Base-by-base conservation (phyloP, 2,113 vertebrate species). In the Poeciliopsis retropinna region DNA sequence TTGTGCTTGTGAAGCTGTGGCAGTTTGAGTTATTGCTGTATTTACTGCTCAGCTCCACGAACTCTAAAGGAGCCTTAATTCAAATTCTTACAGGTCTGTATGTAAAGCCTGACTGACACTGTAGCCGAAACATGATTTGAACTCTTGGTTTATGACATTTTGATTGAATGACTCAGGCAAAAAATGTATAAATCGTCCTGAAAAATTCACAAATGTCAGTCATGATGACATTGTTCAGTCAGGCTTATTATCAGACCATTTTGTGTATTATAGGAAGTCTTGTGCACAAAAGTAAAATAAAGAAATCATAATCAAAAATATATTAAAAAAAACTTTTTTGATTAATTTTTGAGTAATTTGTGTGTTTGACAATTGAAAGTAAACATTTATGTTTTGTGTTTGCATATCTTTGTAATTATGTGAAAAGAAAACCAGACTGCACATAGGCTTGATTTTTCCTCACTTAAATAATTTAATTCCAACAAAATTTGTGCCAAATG, bases 301-400 rank as follows among this genome's bases (percentile, higher is more conserved):
- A 25, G 11, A 64, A n/a, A 63, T 63, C 11, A 6, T 3, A 47
- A 71, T 41, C 47, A 30, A 7, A 74, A 41, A 74, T 0, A 47
- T 29, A 8, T 8, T 70, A 54, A 57, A 76, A 60, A 54, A 70
- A 88, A 78, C 82, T 92, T 94, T 88, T 87, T 95, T 92, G 92
- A 94, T 86, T 93, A 89, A 90, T 77, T 82, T 75, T 80, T 88
- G 83, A 89, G 83, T 87, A 63, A 85, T 89, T 84, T 92, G 81
- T 89, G 84, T 92, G 64, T 75, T 84, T 88, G 81, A 84, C 87
- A 94, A 91, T 92, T 85, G 89, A 79, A 85, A 57, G 75, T 82
- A 3, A 77, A 80, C 82, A 81, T 82, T 29, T 2, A 17, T 72
- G 76, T 84, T 76, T 62, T 67, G 69, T 85, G 54, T 87, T 29